Evolutionary conservation across 2,797 vertebrate species (phyloP).

Genomic region (Prunella strophiata): DNA sequence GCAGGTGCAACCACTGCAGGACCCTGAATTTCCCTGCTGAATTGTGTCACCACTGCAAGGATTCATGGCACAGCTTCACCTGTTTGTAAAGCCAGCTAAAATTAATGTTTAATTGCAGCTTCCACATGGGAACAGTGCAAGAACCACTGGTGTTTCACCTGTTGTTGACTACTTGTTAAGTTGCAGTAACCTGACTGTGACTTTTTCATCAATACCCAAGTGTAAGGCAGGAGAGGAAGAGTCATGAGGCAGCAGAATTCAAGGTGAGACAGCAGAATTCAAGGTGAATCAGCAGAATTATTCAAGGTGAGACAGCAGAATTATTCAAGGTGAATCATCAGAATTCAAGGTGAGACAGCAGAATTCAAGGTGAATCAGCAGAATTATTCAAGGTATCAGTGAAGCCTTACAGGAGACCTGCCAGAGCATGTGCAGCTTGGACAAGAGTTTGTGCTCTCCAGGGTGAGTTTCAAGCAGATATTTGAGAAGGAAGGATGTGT

Average conservation of each 20-base stretch:
- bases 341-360: not conserved
- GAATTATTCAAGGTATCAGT: not conserved
- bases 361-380: not conserved
- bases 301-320: not conserved
- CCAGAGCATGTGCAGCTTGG: not conserved
- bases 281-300: not conserved
- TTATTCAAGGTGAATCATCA: not conserved
- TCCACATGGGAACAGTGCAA: not conserved
- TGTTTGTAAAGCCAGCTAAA: not conserved
- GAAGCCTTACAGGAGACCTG: not conserved
- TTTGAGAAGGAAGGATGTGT: rapidly evolving
- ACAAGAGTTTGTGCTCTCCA: not conserved
- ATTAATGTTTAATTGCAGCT: not conserved
- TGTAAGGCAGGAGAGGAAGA: not conserved
- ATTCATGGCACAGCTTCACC: not conserved
- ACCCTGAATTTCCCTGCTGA: not conserved
- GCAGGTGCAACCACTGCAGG: not conserved
- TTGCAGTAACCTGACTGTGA: not conserved
- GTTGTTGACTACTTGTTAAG: not conserved
- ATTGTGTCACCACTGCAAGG: not conserved
- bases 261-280: not conserved
- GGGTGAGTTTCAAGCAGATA: not conserved
- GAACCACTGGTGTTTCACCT: not conserved
- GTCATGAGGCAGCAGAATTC: not conserved
- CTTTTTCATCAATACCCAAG: not conserved